Evolutionary conservation across 2,797 vertebrate species (phyloP).

Genomic region (Pampus argenteus): DNA sequence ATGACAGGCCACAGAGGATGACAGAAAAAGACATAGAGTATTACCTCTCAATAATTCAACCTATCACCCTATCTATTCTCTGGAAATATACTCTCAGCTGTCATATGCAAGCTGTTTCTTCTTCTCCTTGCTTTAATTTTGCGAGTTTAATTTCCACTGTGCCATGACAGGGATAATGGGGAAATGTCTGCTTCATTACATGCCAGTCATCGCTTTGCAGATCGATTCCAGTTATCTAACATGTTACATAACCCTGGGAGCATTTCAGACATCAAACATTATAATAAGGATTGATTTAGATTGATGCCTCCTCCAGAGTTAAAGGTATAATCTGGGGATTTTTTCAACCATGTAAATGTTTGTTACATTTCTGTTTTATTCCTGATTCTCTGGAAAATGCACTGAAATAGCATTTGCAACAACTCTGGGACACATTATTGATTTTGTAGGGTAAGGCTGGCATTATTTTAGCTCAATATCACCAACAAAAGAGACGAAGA

Average conservation of each 20-base stretch:
- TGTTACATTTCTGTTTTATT: neutral
- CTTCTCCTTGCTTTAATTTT: slow-evolving; percentile 45
- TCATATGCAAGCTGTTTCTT: slow-evolving; percentile 24
- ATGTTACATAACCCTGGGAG: slow-evolving; percentile 44
- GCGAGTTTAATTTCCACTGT: slow-evolving; percentile 42
- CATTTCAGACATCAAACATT: slow-evolving; percentile 27
- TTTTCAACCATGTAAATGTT: neutral
- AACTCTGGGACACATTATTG: neutral
- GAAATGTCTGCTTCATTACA: slow-evolving; percentile 44
- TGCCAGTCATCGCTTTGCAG: slow-evolving; percentile 48
- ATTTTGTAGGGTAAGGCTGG: neutral
- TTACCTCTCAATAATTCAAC: slow-evolving; percentile 69
- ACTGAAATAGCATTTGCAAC: neutral
- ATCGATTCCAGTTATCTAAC: slow-evolving; percentile 57
- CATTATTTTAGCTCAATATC: neutral
- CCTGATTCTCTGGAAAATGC: neutral
- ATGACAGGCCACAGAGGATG: slow-evolving; percentile 49
- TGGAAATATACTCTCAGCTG: slow-evolving; percentile 35
- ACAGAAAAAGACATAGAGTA: slow-evolving; percentile 49
- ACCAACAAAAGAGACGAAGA: neutral
- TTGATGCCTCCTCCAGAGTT: slow-evolving; percentile 8
- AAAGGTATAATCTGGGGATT: neutral
- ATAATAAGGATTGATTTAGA: slow-evolving; percentile 26
- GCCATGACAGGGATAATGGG: slow-evolving; percentile 36
- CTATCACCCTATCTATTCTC: slow-evolving; percentile 38